Base-by-base conservation (phyloP, 2,797 vertebrate genomes). In the Artibeus lituratus region DNA sequence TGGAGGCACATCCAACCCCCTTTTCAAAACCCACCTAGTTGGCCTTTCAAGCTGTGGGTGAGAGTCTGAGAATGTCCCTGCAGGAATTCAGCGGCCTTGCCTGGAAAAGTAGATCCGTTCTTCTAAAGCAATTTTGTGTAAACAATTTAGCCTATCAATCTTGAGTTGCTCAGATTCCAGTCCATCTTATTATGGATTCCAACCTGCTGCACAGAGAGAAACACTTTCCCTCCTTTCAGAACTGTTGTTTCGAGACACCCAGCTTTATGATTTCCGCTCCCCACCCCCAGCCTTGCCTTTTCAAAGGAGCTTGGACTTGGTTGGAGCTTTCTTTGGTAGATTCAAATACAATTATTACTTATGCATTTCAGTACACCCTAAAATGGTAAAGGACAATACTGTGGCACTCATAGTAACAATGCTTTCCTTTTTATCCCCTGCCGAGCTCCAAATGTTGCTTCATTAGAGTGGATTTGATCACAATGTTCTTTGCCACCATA, bases 291-390 rank as follows among this genome's bases (percentile, higher is more conserved):
- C 0, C 14, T 55, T 5, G 21, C n/a, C 85, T 67, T 90, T 95
- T 72, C 95, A 90, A 76, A 91, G 32, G 51, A 92, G 39, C 32
- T 62, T 80, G 51, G 57, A 91, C 18, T 10, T 96, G 83, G 65
- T 91, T 84, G 96, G 91, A 87, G 57, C 57, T 95, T 78, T 80
- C 95, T 96, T 91, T 91, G 87, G 92, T 42, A 97, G 97, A 95
- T 95, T 96, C 96, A 98, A 97, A 47, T 83, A 32, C 49, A 77
- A 88, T 91, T 32, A 91, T 70, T 86, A 96, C 67, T 93, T 97
- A 94, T 0, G 35, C 59, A 87, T 87, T 97, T 98, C 85, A 73
- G 42, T 93, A 89, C 12, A 84, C 8, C 70, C 26, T 15, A 85
- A 90, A 96, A 97, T 35, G 97, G 74, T 53, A 83, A 62, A 93